These are phyloP conservation scores for Drosophila austrosaltans DNA, from an alignment of 2,888 invertebrate genomes.

Conservation along the genomic window DNA sequence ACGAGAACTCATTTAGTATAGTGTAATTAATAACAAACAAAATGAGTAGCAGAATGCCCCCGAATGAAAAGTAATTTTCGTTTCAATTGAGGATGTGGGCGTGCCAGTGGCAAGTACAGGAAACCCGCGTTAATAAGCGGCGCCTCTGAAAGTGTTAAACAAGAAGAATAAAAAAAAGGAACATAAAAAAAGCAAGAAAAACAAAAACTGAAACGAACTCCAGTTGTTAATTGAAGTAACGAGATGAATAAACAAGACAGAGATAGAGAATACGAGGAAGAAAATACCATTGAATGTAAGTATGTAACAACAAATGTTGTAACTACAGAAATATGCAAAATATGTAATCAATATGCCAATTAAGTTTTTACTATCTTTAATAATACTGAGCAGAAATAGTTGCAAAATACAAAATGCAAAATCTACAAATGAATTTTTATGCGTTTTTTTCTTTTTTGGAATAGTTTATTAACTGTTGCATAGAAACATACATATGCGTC, in stretches of 20 bases:
- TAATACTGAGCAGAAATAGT: too few relatives aligned
- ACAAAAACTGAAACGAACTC: conserved; percentile 32
- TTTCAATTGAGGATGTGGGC: conserved; percentile 71
- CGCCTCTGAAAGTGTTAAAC: conserved; percentile 67
- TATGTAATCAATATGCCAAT: too few relatives aligned
- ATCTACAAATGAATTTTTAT: too few relatives aligned
- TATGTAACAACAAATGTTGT: not conserved
- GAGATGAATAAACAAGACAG: conserved; percentile 9
- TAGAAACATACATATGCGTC: too few relatives aligned
- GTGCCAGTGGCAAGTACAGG: conserved; percentile 54
- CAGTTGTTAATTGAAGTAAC: conserved; percentile 43
- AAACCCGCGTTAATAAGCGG: conserved; percentile 72
- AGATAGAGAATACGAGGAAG: not conserved
- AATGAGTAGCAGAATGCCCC: conserved; percentile 28
- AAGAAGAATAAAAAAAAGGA: conserved; percentile 31
- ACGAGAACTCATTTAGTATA: conserved; percentile 49
- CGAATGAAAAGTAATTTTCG: conserved; percentile 64
- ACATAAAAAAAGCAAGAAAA: conserved; percentile 19
- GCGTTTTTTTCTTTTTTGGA: too few relatives aligned
- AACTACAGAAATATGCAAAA: too few relatives aligned
- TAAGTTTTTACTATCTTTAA: too few relatives aligned
- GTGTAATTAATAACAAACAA: conserved; percentile 75
- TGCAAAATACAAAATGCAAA: too few relatives aligned
- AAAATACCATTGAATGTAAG: not conserved
- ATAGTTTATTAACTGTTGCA: too few relatives aligned